These are phyloP conservation scores for Coecobrya sp. DNA, from an alignment of 2,888 invertebrate species.

Conservation along the genomic window DNA sequence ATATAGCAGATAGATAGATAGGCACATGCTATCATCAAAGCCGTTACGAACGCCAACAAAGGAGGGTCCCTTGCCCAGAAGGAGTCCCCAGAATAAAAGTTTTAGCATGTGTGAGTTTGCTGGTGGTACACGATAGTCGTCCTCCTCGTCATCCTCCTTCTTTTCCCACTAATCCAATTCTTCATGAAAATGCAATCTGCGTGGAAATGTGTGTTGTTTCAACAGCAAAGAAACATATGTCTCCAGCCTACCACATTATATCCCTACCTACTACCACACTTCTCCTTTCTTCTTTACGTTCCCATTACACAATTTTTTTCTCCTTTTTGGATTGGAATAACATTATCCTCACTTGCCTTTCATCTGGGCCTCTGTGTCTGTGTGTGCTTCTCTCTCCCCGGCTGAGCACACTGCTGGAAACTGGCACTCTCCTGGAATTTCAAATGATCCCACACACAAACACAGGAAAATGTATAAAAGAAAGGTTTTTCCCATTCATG, in stretches of 20 bases:
- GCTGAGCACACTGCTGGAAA: neutral
- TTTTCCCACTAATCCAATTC: constrained; percentile 58
- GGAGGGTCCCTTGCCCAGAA: constrained; percentile 43
- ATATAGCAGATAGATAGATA: neutral
- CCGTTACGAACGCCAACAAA: neutral
- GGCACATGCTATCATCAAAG: neutral
- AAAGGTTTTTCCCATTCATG: neutral
- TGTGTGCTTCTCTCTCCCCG: neutral
- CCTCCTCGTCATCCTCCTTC: neutral
- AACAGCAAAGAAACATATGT: neutral
- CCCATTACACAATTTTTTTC: constrained; percentile 24
- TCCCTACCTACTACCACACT: too few species aligned
- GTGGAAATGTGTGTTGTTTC: constrained; percentile 15
- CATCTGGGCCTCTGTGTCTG: neutral
- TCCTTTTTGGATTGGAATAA: constrained; percentile 51
- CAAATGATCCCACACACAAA: neutral
- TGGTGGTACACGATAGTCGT: too few species aligned
- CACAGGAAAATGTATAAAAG: neutral
- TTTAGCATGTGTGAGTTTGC: constrained; percentile 3
- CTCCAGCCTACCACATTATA: constrained; percentile 3
- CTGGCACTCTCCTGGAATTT: neutral
- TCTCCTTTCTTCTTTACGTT: constrained; percentile 1
- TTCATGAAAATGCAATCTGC: constrained; percentile 21
- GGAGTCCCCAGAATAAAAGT: neutral
- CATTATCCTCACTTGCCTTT: constrained; percentile 37